Evolutionary conservation across 1,140 invertebrate species (phyloP).

Genomic region (Luehdorfia chinensis): DNA sequence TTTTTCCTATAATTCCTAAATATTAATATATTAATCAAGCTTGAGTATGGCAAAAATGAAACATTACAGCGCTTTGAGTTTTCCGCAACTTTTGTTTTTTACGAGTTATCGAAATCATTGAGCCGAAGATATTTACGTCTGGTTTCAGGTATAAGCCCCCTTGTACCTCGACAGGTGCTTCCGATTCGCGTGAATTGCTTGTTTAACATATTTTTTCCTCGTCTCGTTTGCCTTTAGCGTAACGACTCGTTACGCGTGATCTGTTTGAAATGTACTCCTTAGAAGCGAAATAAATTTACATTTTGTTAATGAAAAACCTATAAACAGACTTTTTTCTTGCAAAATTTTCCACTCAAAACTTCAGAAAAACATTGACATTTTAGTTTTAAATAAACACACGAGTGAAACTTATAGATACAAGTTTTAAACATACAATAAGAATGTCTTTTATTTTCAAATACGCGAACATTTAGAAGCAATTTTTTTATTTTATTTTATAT

Average conservation of each 20-base stretch:
- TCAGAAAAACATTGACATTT: too few species aligned
- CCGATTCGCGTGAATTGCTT: conserved; percentile 48
- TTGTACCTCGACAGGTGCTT: conserved; percentile 38
- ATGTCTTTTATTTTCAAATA: too few species aligned
- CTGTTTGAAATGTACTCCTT: conserved; percentile 32
- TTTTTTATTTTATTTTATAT: too few species aligned
- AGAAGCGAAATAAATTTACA: not conserved
- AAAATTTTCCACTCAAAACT: conserved; percentile 4
- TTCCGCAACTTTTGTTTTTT: conserved; percentile 18
- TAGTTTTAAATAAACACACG: too few species aligned
- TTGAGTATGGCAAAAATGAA: conserved; percentile 8
- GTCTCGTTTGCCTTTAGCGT: conserved; percentile 48
- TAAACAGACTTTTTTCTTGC: too few species aligned
- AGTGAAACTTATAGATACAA: too few species aligned
- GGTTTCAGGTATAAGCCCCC: conserved; percentile 27
- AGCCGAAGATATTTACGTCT: conserved; percentile 17
- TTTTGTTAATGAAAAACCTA: not conserved
- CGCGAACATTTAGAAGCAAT: too few species aligned
- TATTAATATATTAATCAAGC: conserved; percentile 3
- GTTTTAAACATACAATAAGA: too few species aligned
- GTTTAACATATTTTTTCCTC: conserved; percentile 59
- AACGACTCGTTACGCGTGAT: conserved; percentile 45
- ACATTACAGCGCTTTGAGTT: conserved; percentile 13
- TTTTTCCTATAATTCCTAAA: too few species aligned
- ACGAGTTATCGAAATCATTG: conserved; percentile 17